A percentile compares a stretch with the other conserved stretches of the same genome.
Evolutionary conservation across 2,797 vertebrate genomes (phyloP).

Genomic region (Cyprinodon diabolis): DNA sequence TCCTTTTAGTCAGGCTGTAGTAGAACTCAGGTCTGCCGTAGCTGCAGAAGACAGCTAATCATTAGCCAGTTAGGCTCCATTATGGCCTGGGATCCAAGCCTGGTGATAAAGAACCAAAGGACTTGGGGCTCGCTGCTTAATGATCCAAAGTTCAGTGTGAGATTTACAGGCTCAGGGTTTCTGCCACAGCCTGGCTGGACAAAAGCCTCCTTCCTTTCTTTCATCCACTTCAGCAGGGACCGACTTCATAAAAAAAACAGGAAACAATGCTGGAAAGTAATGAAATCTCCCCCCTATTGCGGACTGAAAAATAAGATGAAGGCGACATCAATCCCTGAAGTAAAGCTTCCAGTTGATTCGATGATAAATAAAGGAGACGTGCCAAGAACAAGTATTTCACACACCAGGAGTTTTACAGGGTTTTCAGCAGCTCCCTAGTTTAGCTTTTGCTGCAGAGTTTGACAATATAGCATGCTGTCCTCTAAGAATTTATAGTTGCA

Average conservation of each 20-base stretch:
- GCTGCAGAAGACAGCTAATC: constrained; percentile 75
- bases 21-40: constrained; percentile 48
- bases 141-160: constrained; percentile 72
- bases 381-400: constrained; percentile 55
- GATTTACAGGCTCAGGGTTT: constrained; percentile 73
- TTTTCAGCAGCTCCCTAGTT: constrained; percentile 42
- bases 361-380: constrained; percentile 65
- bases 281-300: constrained; percentile 50
- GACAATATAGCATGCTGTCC: constrained; percentile 28
- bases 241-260: constrained; percentile 70
- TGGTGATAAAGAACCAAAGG: constrained; percentile 74
- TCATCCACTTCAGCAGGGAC: constrained; percentile 54
- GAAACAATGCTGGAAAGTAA: constrained; percentile 63
- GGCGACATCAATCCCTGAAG: constrained; percentile 45
- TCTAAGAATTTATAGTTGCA: constrained; percentile 19
- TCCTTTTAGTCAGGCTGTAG: constrained; percentile 39
- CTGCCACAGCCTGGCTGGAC: constrained; percentile 53
- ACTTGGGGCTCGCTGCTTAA: constrained; percentile 72
- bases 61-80: constrained; percentile 78
- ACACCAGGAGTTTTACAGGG: constrained; percentile 33
- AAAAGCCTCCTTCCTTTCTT: constrained; percentile 64
- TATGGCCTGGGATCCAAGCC: constrained; percentile 67
- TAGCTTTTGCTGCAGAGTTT: constrained; percentile 44
- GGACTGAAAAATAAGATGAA: constrained; percentile 45
- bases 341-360: constrained; percentile 58